Evolutionary conservation across 2,888 invertebrate genomes (phyloP).

Genomic region (Sinotaia quadrata): DNA sequence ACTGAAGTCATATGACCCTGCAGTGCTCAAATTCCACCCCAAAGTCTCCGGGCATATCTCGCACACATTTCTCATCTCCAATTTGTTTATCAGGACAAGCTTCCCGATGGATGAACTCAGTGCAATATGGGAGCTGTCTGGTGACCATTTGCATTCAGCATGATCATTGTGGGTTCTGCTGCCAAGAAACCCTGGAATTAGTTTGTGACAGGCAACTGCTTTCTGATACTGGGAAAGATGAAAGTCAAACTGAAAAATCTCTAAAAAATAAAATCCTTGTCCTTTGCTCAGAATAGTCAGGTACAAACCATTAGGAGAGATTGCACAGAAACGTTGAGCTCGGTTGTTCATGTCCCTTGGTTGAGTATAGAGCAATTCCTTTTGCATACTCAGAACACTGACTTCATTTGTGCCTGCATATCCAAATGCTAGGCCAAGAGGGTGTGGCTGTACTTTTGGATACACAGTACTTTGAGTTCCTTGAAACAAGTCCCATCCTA

Average conservation of each 20-base stretch:
- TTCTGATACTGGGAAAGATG: not conserved
- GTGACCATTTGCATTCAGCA: conserved; percentile 59
- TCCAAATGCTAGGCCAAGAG: conserved; percentile 51
- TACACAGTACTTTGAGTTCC: conserved; percentile 46
- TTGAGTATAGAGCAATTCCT: conserved; percentile 43
- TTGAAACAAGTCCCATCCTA: conserved; percentile 47
- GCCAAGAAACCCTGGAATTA: conserved; percentile 42
- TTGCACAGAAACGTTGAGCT: conserved; percentile 48
- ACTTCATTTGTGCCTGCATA: conserved; percentile 47
- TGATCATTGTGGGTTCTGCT: conserved; percentile 44
- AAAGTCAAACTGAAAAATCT: conserved; percentile 21
- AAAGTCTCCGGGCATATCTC: conserved; percentile 51
- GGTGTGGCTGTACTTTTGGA: conserved; percentile 56
- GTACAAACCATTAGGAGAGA: conserved; percentile 57
- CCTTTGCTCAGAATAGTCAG: conserved; percentile 49
- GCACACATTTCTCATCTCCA: conserved; percentile 33
- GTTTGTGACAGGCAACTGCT: conserved; percentile 34
- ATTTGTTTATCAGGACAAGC: conserved; percentile 43
- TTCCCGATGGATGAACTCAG: conserved; percentile 47
- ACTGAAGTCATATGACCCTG: conserved; percentile 58
- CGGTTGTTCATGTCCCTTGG: conserved; percentile 44
- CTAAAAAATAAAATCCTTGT: conserved; percentile 34
- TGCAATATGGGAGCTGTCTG: conserved; percentile 52
- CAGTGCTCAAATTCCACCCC: conserved; percentile 41
- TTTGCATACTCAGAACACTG: conserved; percentile 37